Evolutionary conservation across 2,888 invertebrate genomes (phyloP), one percentile per base, ranked within the genome.

Genomic region (Lapara coniferarum): DNA sequence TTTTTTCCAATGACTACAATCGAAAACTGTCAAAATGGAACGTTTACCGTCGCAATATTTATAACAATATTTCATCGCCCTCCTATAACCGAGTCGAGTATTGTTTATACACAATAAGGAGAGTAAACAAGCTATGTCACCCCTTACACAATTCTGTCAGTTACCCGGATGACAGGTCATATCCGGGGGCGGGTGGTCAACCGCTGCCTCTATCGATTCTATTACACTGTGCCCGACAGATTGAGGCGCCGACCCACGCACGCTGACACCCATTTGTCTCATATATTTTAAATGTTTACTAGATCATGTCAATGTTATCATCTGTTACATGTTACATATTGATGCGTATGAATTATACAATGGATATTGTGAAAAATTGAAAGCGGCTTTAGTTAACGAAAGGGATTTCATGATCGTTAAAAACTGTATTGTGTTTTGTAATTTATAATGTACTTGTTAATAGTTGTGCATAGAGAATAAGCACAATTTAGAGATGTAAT

Each of bases 81-180:
- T 77, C 75, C 76, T 76, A 77, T 76, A 78, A 78, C 76, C 75
- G 74, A 78, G 77, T 83, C 81, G 79, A 84, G 84, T 85, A 80
- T 81, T 88, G 88, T 89, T 89, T 88, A 83, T 82, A 77, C 80
- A 81, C 82, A 85, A 82, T 85, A 85, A 85, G 81, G 79, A 81
- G 80, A 76, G 87, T 85, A 87, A 88, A 89, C 85, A 87, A 79
- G 78, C 81, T 79, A 73, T 79, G 83, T 82, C 82, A 84, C 81
- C 83, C 81, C 81, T 81, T 83, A 85, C 84, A 82, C 85, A 82
- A 86, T 83, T 81, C 85, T 84, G 88, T 88, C 89, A 85, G 85
- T 84, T 81, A 78, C 75, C 82, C 86, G 87, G 86, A 84, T 89
- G 92, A 91, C 90, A 89, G 90, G 88, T 88, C 87, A 89, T 89